phyloP scores from a whole-genome alignment of 2,113 vertebrate genomes.

The Onychostoma macrolepis region DNA sequence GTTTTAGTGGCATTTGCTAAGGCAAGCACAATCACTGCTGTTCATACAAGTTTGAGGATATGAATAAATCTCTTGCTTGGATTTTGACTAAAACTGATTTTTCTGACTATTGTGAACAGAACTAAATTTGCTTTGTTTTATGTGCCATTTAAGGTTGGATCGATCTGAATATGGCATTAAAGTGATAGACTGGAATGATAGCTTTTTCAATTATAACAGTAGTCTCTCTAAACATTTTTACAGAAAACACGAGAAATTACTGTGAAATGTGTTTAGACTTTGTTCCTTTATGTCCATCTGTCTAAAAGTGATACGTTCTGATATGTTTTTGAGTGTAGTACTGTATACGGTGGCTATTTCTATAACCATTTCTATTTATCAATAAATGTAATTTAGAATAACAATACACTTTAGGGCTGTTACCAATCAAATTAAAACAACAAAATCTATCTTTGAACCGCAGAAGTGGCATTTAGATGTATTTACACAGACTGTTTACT shows the following conservation, averaged over 20 bases:
- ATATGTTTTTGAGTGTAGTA: not conserved
- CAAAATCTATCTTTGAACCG: not conserved
- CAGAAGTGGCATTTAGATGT: not conserved
- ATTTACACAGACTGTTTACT: not conserved
- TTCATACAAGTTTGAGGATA: too few species aligned
- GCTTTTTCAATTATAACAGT: not conserved
- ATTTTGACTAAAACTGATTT: not conserved
- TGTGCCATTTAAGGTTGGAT: not conserved
- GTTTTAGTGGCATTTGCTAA: not conserved
- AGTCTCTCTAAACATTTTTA: not conserved
- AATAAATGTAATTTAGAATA: not conserved
- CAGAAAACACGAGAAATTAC: not conserved
- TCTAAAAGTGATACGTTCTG: not conserved
- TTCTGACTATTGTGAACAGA: not conserved
- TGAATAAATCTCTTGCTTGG: not conserved
- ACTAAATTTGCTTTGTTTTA: not conserved
- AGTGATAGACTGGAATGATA: not conserved
- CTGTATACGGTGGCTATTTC: not conserved
- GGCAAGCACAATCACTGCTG: not conserved
- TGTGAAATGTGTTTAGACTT: not conserved
- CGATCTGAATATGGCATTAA: not conserved
- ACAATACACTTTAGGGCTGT: not conserved
- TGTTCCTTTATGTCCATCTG: not conserved
- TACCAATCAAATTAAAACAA: not conserved
- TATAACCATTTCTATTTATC: not conserved